A percentile compares a stretch with the other conserved stretches of the same genome.
phyloP scores from a whole-genome alignment of 2,888 invertebrate species.

The Andrena marginata region DNA sequence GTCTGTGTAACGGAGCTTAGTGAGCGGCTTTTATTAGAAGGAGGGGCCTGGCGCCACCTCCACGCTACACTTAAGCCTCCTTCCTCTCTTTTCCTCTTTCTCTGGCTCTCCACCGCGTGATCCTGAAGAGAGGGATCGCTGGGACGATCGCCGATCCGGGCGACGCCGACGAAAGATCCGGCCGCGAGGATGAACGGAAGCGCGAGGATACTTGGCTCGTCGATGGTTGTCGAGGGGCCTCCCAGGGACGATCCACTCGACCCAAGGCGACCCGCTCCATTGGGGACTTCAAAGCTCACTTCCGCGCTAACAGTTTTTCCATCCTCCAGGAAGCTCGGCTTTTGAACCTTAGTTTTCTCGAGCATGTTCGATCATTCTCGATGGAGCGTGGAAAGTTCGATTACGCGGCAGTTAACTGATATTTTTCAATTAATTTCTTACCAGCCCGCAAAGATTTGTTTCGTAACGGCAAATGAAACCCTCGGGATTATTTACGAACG shows the following conservation, averaged over 20 bases:
- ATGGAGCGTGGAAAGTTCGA: background rate
- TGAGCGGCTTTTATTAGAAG: slow-evolving; percentile 85
- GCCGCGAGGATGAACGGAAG: slow-evolving; percentile 38
- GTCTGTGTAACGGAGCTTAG: slow-evolving; percentile 84
- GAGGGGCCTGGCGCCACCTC: slow-evolving; percentile 84
- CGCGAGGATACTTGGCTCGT: background rate
- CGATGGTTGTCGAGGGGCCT: background rate
- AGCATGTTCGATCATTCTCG: background rate
- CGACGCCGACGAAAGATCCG: slow-evolving; percentile 28
- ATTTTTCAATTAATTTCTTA: background rate
- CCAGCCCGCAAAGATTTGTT: background rate
- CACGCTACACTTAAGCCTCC: slow-evolving; percentile 81
- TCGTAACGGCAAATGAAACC: background rate
- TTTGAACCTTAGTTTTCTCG: background rate
- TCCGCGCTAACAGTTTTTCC: background rate
- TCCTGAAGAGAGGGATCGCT: slow-evolving; percentile 65
- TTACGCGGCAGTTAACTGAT: background rate
- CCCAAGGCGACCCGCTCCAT: background rate
- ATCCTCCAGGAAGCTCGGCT: background rate
- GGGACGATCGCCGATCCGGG: background rate
- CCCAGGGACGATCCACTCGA: background rate
- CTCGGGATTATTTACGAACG: background rate
- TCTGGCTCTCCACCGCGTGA: slow-evolving; percentile 32
- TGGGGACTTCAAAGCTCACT: background rate
- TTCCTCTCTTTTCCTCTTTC: slow-evolving; percentile 66